phyloP scores from a whole-genome alignment of 2,113 vertebrate genomes.

The Naja naja region DNA sequence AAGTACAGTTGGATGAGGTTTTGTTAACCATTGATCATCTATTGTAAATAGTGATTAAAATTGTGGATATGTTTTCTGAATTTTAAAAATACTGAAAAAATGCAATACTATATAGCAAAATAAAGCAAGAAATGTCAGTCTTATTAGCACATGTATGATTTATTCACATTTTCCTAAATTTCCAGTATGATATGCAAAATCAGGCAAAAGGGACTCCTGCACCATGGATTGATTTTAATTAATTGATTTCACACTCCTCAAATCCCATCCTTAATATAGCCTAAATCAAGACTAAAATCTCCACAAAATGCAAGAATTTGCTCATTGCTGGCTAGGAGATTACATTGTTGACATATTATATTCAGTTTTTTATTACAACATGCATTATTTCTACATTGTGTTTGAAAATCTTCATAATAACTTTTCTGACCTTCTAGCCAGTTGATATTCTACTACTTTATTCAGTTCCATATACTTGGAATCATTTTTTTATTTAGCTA shows the following conservation, averaged over 20 bases:
- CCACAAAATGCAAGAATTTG: no score
- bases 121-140: neutral
- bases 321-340: no score
- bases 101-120: neutral
- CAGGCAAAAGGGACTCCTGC: neutral
- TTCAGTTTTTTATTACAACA: no score
- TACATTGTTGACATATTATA: no score
- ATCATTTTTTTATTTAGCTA: no score
- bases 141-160: neutral
- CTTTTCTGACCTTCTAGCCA: no score
- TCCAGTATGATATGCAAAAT: neutral
- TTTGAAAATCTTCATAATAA: no score
- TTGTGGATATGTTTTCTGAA: neutral
- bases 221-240: neutral
- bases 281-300: no score
- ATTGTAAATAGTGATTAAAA: neutral
- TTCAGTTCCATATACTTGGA: no score
- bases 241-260: neutral
- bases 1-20: slow-evolving; percentile 2
- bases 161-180: neutral
- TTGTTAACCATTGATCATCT: neutral
- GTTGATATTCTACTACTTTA: no score
- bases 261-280: no score
- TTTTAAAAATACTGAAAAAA: neutral
- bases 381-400: no score